Evolutionary conservation across 2,888 invertebrate genomes (phyloP), one percentile per base, ranked within the genome.

Genomic region (Drosophila tripunctata): DNA sequence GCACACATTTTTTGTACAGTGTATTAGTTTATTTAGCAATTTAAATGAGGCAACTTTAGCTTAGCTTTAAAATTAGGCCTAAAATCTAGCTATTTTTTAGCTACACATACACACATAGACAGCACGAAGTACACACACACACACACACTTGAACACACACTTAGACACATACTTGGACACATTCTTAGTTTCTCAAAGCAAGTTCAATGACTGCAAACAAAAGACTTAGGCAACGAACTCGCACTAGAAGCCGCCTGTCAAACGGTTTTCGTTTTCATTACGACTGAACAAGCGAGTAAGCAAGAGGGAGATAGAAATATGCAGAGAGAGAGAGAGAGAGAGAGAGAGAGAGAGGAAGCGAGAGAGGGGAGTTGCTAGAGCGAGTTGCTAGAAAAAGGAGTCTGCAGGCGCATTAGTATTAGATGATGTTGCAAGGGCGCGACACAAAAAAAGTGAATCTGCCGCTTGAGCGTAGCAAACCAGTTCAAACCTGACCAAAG

Each of bases 181-280:
- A 7, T n/a, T n/a, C 7, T 15, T 36, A 27, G 6, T 35, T 15
- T 33, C 35, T 21, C 36, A 47, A 40, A 7, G 17, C 2, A 61
- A 67, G 79, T 80, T 80, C 83, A 71, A 66, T 80, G 79, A 79
- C 78, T 81, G 73, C 62, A 73, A 82, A 85, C 84, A 73, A 86
- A 84, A 83, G 86, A 84, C 84, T 84, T 86, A 84, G 77, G 86
- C 84, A 83, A 81, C 84, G 73, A 84, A 84, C 84, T 84, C 60
- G 41, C 45, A 56, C 62, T 64, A 41, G 22, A 67, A 76, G 77
- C 78, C 80, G 80, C 64, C 70, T 10, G 1, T 27, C 27, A 27
- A 79, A 78, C 75, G 86, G 88, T 82, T 88, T 88, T 88, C 88
- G 79, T 88, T 88, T 88, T 88, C 88, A 83, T 88, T 88, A 82